These are phyloP conservation scores for Spodoptera exigua DNA, from an alignment of 2,888 invertebrate genomes.

Conservation along the genomic window DNA sequence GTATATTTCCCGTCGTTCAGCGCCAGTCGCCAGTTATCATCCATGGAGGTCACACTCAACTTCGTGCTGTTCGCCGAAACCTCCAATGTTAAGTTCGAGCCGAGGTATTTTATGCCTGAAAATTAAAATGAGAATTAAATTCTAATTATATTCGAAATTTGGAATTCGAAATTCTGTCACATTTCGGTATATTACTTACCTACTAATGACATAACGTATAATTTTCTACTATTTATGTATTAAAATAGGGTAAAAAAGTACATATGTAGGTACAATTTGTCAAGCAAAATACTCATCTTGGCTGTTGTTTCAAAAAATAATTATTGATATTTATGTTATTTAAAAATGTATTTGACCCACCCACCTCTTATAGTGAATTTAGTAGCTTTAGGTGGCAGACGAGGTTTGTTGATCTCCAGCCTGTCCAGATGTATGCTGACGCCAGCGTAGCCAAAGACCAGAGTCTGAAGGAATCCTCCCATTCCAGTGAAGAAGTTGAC, in stretches of 20 bases:
- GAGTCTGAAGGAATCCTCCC: conserved; percentile 90
- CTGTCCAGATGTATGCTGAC: conserved; percentile 84
- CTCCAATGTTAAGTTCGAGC: conserved; percentile 77
- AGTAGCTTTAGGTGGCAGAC: conserved; percentile 78
- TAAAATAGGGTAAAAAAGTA: too few species aligned
- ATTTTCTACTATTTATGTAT: too few species aligned
- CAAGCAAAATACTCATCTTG: too few species aligned
- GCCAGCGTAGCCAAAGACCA: conserved; percentile 89
- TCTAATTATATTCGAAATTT: too few species aligned
- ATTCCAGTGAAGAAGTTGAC: conserved; percentile 90
- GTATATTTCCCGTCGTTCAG: conserved; percentile 79
- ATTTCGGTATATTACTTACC: too few species aligned
- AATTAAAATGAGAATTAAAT: background rate
- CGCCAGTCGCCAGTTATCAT: conserved; percentile 74
- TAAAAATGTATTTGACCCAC: background rate
- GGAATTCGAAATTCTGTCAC: too few species aligned
- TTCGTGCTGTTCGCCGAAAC: conserved; percentile 68
- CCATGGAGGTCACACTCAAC: conserved; percentile 72
- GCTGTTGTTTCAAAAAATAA: too few species aligned
- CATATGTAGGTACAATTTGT: too few species aligned
- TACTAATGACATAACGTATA: too few species aligned
- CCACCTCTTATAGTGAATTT: conserved; percentile 81
- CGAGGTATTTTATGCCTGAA: conserved; percentile 83
- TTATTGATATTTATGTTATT: too few species aligned
- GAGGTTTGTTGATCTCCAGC: conserved; percentile 79